Evolutionary conservation across 37 sponge, comb jelly and placozoan species (phyloP).

Genomic region (Halichondria panicea): DNA sequence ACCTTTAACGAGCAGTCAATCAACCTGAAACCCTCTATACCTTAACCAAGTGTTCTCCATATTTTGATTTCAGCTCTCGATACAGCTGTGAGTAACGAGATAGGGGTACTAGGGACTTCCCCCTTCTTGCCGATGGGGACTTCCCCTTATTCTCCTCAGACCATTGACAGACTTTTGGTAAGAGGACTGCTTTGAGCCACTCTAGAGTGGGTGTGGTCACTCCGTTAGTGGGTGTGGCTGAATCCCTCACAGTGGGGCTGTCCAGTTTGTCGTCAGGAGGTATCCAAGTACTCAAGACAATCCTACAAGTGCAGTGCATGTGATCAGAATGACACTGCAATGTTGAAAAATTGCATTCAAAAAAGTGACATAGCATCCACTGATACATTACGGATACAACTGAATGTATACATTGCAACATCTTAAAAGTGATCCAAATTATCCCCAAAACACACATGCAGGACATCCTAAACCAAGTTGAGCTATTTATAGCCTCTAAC

Average conservation of each 20-base stretch:
- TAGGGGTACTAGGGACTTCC: conserved; percentile 47
- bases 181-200: conserved; percentile 68
- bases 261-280: no score
- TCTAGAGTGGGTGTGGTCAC: conserved; percentile 30
- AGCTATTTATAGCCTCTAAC: no score
- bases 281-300: no score
- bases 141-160: neutral
- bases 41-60: conserved; percentile 71
- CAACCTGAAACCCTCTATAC: conserved; percentile 39
- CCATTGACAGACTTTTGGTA: conserved; percentile 46
- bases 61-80: conserved; percentile 73
- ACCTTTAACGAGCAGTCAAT: neutral
- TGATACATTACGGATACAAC: no score
- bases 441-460: no score
- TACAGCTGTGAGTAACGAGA: conserved; percentile 66
- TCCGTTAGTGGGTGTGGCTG: neutral
- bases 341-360: neutral
- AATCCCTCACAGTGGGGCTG: no score
- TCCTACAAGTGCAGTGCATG: no score
- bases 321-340: neutral
- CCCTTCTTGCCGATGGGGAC: neutral
- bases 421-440: no score
- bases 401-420: no score
- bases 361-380: neutral
- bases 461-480: no score